phyloP scores from a whole-genome alignment of 1,140 invertebrate species.

The Protaetia brevitarsis region DNA sequence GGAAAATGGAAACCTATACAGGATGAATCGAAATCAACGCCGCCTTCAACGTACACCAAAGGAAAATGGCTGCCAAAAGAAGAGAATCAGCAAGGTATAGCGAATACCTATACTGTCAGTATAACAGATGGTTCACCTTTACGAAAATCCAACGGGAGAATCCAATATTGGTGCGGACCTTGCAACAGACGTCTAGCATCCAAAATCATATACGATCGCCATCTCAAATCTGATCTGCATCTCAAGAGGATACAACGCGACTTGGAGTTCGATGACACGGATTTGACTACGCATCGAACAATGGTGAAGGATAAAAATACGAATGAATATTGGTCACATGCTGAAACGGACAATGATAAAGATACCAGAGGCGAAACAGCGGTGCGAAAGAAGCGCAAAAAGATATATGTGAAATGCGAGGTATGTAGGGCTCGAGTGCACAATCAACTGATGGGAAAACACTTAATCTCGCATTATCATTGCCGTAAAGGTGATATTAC shows the following conservation, averaged over 20 bases:
- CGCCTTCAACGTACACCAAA: slow-evolving; percentile 64
- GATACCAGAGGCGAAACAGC: slow-evolving; percentile 25
- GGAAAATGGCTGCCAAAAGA: slow-evolving; percentile 61
- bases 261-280: slow-evolving; percentile 57
- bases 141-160: slow-evolving; percentile 49
- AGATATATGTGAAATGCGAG: slow-evolving; percentile 60
- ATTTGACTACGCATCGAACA: slow-evolving; percentile 43
- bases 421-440: slow-evolving; percentile 68
- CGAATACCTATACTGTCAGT: slow-evolving; percentile 29
- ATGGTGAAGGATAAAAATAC: slow-evolving; percentile 33
- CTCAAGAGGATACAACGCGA: slow-evolving; percentile 66
- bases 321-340: slow-evolving; percentile 29
- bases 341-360: slow-evolving; percentile 27
- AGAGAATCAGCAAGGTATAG: not conserved
- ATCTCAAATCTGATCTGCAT: slow-evolving; percentile 70
- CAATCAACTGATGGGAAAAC: slow-evolving; percentile 71
- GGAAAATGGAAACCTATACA: slow-evolving; percentile 50
- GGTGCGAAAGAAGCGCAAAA: slow-evolving; percentile 56
- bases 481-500: slow-evolving; percentile 64
- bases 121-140: slow-evolving; percentile 30
- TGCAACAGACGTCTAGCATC: slow-evolving; percentile 73
- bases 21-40: slow-evolving; percentile 46
- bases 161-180: slow-evolving; percentile 74
- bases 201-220: slow-evolving; percentile 69
- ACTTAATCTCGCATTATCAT: slow-evolving; percentile 80